Evolutionary conservation across 2,888 invertebrate species (phyloP), one percentile per base, ranked within the genome.

Genomic region (Heliconius sara): DNA sequence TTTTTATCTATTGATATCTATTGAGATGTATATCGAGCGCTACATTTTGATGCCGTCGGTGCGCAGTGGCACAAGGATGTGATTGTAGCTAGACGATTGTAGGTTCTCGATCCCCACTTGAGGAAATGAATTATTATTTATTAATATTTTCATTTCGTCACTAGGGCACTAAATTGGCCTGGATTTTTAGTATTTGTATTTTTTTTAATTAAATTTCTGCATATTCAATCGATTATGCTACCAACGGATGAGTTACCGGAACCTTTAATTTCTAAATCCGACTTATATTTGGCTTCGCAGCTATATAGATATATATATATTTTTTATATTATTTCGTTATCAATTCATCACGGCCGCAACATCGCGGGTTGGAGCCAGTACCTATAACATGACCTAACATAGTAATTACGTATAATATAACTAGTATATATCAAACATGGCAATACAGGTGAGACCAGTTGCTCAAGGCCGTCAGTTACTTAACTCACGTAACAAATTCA

Each of bases 401-500:
- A 57, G 57, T 57, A n/a, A 57, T 57, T 57, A 57, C 22, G 10
- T 57, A 57, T 57, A 52, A n/a, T 57, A 57, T 57, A 57, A 9
- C 57, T 57, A 27, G 22, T 39, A 68, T 67, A 34, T 67, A 67
- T 68, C 68, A 68, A 39, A 34, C 39, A 68, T 39, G 67, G 30
- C 3, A 39, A 39, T 30, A 68, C 68, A 9, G 68, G 68, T 68
- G 39, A 68, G 39, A 68, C 68, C 68, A 5, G 68, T 68, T 13
- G 34, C 34, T 39, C 68, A 68, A 68, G 68, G 65, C 65, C 65
- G 65, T 13, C 5, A 65, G 68, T 68, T 39, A 39, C 34, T 57
- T 57, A 57, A 57, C 9, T 68, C 39, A 68, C 68, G 39, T 39
- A 68, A 68, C 68, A n/a, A 12, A 68, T 68, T n/a, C 6, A 52